Evolutionary conservation across 2,888 invertebrate genomes (phyloP).

Genomic region (Lithophane socia): DNA sequence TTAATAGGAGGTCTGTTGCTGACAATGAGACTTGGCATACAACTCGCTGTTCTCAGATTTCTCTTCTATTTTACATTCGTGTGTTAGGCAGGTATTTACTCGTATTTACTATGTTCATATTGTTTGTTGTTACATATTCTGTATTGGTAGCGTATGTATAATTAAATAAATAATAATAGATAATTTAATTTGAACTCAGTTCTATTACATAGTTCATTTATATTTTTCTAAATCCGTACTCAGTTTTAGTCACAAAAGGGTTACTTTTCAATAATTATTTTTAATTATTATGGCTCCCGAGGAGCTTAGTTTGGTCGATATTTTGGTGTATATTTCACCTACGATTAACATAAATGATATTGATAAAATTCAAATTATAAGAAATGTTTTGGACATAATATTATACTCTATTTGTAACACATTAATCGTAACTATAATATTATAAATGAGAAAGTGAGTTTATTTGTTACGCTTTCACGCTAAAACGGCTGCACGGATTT

Average conservation of each 20-base stretch:
- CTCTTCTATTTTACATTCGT: slow-evolving; percentile 31
- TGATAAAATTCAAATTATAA: not conserved
- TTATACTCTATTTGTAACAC: not conserved
- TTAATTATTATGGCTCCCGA: not conserved
- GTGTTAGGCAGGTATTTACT: slow-evolving; percentile 12
- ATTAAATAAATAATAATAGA: too few relatives aligned
- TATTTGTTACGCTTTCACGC: too few relatives aligned
- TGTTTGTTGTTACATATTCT: too few relatives aligned
- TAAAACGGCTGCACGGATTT: too few relatives aligned
- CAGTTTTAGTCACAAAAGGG: not conserved
- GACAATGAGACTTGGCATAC: slow-evolving; percentile 49
- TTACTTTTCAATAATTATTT: not conserved
- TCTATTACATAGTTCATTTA: not conserved
- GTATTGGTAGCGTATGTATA: too few relatives aligned
- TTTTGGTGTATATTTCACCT: not conserved
- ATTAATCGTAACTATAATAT: not conserved
- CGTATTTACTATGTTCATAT: not conserved
- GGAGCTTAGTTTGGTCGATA: not conserved
- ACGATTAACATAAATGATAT: not conserved
- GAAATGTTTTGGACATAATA: not conserved
- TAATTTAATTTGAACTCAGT: not conserved
- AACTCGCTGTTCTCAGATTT: slow-evolving; percentile 28
- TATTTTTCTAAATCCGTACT: not conserved
- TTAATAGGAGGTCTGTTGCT: slow-evolving; percentile 49
- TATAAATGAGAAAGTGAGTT: too few relatives aligned